These are phyloP conservation scores for Leucoma salicis DNA, from an alignment of 2,888 invertebrate species.

Conservation along the genomic window DNA sequence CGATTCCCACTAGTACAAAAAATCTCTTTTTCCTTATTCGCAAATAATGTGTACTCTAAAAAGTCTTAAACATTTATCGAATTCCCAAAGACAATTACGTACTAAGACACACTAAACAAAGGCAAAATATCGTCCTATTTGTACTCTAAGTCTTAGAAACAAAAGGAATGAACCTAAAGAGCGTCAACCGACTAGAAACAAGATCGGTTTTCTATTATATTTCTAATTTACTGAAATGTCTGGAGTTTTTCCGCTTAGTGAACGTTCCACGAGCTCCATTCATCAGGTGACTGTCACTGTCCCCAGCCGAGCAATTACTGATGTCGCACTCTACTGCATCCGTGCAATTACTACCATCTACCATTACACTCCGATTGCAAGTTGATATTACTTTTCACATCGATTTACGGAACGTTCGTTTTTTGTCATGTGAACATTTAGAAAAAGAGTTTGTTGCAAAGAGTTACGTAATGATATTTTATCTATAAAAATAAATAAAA, in stretches of 20 bases:
- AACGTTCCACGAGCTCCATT: slow-evolving; percentile 66
- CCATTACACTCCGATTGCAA: slow-evolving; percentile 34
- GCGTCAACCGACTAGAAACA: slow-evolving; percentile 40
- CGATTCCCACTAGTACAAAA: too few relatives aligned
- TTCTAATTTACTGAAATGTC: slow-evolving; percentile 69
- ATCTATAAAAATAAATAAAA: too few relatives aligned
- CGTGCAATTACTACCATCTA: slow-evolving; percentile 58
- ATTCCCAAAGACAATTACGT: too few relatives aligned
- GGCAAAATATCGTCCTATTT: not conserved
- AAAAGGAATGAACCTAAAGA: slow-evolving; percentile 18
- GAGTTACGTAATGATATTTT: too few relatives aligned
- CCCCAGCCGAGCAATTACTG: slow-evolving; percentile 72
- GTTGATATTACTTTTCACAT: slow-evolving; percentile 24
- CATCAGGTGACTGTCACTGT: slow-evolving; percentile 71
- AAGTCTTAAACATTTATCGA: too few relatives aligned
- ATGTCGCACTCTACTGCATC: slow-evolving; percentile 68
- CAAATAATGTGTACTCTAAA: too few relatives aligned
- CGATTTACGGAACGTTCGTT: slow-evolving; percentile 15
- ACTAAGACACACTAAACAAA: not conserved
- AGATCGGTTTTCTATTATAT: slow-evolving; percentile 52
- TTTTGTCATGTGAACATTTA: too few relatives aligned
- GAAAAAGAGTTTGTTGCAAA: too few relatives aligned
- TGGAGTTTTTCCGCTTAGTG: slow-evolving; percentile 58
- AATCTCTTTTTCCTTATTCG: too few relatives aligned
- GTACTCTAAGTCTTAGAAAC: not conserved